A percentile compares a stretch with the other conserved stretches of the same genome.
phyloP scores from a whole-genome alignment of 2,888 invertebrate genomes.

The Athetis lepigone region DNA sequence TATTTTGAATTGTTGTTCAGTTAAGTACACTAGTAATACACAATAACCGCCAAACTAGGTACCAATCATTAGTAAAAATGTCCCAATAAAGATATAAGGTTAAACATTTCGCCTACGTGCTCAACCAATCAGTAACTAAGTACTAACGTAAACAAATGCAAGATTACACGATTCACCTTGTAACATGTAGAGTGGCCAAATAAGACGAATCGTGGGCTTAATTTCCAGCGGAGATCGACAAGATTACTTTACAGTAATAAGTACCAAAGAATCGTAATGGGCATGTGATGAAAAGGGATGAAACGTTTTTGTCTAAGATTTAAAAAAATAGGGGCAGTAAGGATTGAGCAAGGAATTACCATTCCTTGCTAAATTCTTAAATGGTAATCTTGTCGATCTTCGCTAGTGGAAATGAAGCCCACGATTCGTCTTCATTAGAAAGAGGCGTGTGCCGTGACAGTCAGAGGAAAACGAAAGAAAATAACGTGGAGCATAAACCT shows the following conservation, averaged over 20 bases:
- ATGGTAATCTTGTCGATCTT: too few species aligned
- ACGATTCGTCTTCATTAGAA: too few species aligned
- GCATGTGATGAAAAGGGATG: neutral
- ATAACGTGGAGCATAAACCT: too few species aligned
- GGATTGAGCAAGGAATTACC: too few species aligned
- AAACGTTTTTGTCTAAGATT: too few species aligned
- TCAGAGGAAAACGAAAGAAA: too few species aligned
- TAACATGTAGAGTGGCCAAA: slow-evolving; percentile 57
- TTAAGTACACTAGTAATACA: neutral
- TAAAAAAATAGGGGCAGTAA: too few species aligned
- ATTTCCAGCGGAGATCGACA: slow-evolving; percentile 24
- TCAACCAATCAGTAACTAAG: slow-evolving; percentile 47
- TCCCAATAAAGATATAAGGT: slow-evolving; percentile 15
- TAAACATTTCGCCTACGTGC: slow-evolving; percentile 45
- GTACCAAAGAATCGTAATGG: neutral
- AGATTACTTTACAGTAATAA: neutral
- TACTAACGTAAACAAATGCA: slow-evolving; percentile 55
- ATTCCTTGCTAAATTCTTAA: too few species aligned
- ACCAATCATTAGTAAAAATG: slow-evolving; percentile 6
- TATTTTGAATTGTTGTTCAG: neutral
- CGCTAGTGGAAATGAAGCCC: too few species aligned
- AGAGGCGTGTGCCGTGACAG: too few species aligned
- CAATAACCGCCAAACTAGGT: neutral
- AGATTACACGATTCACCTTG: slow-evolving; percentile 45
- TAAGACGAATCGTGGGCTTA: slow-evolving; percentile 54